Evolutionary conservation across 2,113 vertebrate species (phyloP), one percentile per base, ranked within the genome.

Genomic region (Phaethon lepturus): DNA sequence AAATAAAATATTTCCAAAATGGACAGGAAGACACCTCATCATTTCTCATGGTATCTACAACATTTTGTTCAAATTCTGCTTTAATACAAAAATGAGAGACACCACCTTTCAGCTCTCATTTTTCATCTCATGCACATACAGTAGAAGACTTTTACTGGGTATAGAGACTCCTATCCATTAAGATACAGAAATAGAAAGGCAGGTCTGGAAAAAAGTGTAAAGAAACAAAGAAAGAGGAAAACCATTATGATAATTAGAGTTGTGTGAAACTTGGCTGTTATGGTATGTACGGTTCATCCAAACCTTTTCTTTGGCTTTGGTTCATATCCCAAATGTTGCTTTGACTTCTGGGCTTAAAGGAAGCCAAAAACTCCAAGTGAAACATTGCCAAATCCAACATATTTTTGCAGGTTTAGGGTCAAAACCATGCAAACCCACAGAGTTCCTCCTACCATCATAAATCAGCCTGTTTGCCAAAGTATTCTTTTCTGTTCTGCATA

Each of bases 301-400:
- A 95, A 91, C 58, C 78, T 95, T 96, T 95, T 93, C 44, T 69
- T 97, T 97, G 95, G 96, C 96, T 90, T 92, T 89, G 58, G 33
- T 95, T 97, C 87, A 73, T n/a, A 71, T 55, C 76, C 87, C 62
- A 95, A 94, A 95, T 42, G 82, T 92, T 96, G 69, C 93, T 97
- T 93, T 96, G 95, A 97, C 96, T 97, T 97, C 95, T 96, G 85
- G 86, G 79, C 62, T 95, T 86, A 81, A 94, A 94, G 68, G 74
- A 96, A 96, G 96, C 92, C 95, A 97, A 96, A 95, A 96, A 75
- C 64, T 88, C 49, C 26, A 92, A 94, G 73, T 80, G 87, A 97
- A 97, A 96, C 19, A 1, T 75, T 94, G 97, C 97, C 96, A 97
- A 97, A 96, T 96, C 76, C 82, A 94, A 97, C 88, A 96, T 91